Percentiles rank a stretch among this genome's conserved stretches.
phyloP scores from a whole-genome alignment of 2,888 invertebrate species.

The Micoletzkya japonica region DNA sequence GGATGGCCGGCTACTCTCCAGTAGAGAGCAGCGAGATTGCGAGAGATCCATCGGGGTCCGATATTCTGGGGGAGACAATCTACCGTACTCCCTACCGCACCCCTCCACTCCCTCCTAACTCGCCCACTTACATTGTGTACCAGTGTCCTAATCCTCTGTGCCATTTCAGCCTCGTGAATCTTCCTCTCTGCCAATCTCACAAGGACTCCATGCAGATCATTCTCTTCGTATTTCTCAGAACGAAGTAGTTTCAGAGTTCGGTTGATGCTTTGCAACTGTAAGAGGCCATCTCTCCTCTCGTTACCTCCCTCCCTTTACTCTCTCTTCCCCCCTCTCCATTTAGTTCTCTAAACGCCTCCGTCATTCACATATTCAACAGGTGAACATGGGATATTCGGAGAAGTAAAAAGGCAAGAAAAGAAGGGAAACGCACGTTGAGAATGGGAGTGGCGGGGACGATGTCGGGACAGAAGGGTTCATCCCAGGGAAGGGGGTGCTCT shows the following conservation, averaged over 20 bases:
- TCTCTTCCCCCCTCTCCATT: too few species aligned
- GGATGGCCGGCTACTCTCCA: constrained; percentile 78
- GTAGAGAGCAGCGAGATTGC: constrained; percentile 77
- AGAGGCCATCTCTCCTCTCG: too few species aligned
- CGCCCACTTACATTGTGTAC: constrained; percentile 71
- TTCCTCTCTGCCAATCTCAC: constrained; percentile 41
- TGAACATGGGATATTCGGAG: too few species aligned
- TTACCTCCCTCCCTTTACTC: too few species aligned
- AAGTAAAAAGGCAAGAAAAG: too few species aligned
- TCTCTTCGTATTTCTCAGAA: constrained; percentile 33
- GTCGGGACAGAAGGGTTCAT: constrained; percentile 74
- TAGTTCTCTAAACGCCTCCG: too few species aligned
- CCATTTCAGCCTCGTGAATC: constrained; percentile 73
- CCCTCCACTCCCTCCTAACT: background rate
- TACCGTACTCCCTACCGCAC: background rate
- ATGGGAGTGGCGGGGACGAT: background rate
- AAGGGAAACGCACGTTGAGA: background rate
- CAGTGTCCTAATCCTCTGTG: constrained; percentile 77
- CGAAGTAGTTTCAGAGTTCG: background rate
- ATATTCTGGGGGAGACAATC: constrained; percentile 70
- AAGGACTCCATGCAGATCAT: constrained; percentile 30
- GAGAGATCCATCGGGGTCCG: constrained; percentile 77
- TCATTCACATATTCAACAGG: too few species aligned
- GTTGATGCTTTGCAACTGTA: constrained; percentile 16
- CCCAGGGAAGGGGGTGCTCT: constrained; percentile 78